Evolutionary conservation across 2,888 invertebrate species (phyloP), one percentile per base, ranked within the genome.

Genomic region (Dugesia japonica): DNA sequence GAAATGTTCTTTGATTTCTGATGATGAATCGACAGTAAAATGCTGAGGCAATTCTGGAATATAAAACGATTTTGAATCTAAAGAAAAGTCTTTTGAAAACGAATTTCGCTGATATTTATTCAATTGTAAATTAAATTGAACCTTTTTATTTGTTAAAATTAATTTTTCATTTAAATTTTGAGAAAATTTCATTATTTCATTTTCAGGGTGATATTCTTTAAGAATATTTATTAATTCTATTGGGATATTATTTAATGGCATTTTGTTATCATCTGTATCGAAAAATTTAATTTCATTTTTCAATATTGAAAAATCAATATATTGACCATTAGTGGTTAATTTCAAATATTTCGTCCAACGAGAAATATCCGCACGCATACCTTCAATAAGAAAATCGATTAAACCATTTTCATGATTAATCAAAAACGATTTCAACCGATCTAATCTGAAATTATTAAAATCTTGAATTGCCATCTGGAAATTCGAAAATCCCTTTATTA

Each of bases 341-440:
- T 23, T 56, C 4, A 20, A 56, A 56, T 20, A 56, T n/a, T n/a
- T 56, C 7, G 9, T 7, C 56, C 56, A 56, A n/a, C 56, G 56
- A 23, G 20, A 56, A n/a, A 56, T 23, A 23, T 56, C 23, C n/a
- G 56, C 1, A 56, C n/a, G 4, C n/a, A 56, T 4, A 56, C 56
- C 56, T 13, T 56, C 56, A 13, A 56, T 56, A 23, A 56, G 4
- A 23, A 56, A 56, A n/a, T 56, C 56, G 17, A 56, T 23, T 20
- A 56, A 56, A 4, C 56, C 56, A n/a, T 56, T 56, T n/a, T 56
- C 56, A n/a, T 56, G 56, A n/a, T 56, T 56, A n/a, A 56, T 23
- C n/a, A 56, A 23, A n/a, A 56, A 56, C 23, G 56, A 56, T 56
- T 56, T 56, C 17, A 56, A n/a, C 1, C 17, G n/a, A 13, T 56